Evolutionary conservation across 2,888 invertebrate genomes (phyloP).

Genomic region (Drosophila hamatofila): DNA sequence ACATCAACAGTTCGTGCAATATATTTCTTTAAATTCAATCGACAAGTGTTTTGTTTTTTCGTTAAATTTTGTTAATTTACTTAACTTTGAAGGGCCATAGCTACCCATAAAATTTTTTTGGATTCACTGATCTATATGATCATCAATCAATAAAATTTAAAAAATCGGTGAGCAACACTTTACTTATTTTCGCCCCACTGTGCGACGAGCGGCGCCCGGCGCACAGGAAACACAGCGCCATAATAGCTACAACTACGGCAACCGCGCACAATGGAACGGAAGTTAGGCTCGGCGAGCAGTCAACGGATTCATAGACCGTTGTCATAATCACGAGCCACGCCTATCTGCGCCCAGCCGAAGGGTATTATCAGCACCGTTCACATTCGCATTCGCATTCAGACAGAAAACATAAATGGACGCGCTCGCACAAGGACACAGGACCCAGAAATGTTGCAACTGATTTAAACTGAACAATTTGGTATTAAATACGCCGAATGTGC

Average conservation of each 20-base stretch:
- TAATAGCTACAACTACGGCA: conserved; percentile 52
- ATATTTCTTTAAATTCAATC: too few species aligned
- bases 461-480: conserved; percentile 38
- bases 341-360: neutral
- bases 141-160: too few species aligned
- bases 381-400: conserved; percentile 2
- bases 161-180: too few species aligned
- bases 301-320: conserved; percentile 40
- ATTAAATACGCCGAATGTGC: conserved; percentile 22
- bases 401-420: too few species aligned
- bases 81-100: too few species aligned
- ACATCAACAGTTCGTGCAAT: too few species aligned
- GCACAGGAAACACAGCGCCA: conserved; percentile 53
- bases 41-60: too few species aligned
- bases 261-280: conserved; percentile 51
- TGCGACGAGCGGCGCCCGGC: too few species aligned
- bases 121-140: too few species aligned
- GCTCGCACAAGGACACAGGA: conserved; percentile 1
- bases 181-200: too few species aligned
- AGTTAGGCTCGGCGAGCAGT: conserved; percentile 43
- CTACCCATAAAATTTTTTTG: too few species aligned
- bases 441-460: conserved; percentile 18
- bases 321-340: conserved; percentile 31
- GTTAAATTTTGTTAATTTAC: too few species aligned
- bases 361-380: conserved; percentile 38